Percentiles rank a stretch among this genome's conserved stretches.
Conservation (phyloP, 1,140 invertebrate species). For the Yoshiicerus persimilis region DNA sequence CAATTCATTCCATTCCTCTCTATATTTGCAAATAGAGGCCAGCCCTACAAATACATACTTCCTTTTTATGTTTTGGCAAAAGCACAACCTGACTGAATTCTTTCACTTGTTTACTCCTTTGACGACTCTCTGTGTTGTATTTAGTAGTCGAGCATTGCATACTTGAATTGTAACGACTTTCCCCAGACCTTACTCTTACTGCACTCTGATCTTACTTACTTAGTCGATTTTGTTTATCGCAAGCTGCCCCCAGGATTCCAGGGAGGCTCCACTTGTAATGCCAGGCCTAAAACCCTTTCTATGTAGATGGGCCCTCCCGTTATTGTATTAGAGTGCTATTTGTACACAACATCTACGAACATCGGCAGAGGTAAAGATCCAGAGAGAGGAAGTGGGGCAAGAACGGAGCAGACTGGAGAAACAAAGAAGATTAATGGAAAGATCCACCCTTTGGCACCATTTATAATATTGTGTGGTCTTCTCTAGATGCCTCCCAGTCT, state of each 20-base stretch:
- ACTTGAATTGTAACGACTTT: too few species aligned
- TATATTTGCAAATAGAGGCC: not conserved
- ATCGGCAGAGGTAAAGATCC: not conserved
- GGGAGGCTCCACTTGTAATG: not conserved
- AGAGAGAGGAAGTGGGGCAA: not conserved
- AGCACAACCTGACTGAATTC: not conserved
- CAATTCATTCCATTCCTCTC: too few species aligned
- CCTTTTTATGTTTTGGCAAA: not conserved
- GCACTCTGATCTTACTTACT: not conserved
- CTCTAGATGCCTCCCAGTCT: not conserved
- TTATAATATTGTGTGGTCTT: not conserved
- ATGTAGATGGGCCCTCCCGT: too few species aligned
- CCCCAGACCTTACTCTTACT: too few species aligned
- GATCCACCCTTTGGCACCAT: not conserved
- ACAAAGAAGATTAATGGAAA: conserved; percentile 17
- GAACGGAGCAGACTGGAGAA: not conserved
- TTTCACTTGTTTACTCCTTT: not conserved
- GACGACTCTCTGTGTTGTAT: not conserved
- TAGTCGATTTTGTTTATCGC: not conserved
- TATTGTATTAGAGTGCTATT: not conserved
- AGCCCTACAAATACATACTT: not conserved
- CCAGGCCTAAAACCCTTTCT: not conserved
- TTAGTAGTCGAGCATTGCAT: too few species aligned
- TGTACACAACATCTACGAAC: not conserved
- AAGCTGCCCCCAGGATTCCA: not conserved